Percentiles rank a stretch among this genome's conserved stretches.
Conservation (phyloP, 2,113 vertebrate genomes). For the Cheirogaleus medius region DNA sequence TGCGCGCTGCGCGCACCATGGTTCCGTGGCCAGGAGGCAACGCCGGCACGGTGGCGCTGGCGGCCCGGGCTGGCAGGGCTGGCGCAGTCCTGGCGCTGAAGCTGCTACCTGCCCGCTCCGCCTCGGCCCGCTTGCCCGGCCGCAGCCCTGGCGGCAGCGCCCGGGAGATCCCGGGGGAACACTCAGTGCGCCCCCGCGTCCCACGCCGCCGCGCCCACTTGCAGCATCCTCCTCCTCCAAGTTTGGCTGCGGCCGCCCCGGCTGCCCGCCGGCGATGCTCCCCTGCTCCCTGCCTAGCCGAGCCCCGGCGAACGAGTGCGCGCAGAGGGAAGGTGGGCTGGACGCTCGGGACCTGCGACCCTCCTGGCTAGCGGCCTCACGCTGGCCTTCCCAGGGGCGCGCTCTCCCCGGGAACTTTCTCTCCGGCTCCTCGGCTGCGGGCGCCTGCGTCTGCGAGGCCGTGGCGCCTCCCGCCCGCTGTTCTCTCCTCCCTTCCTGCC, state of each 20-base stretch:
- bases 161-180: not conserved
- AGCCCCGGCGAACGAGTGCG: not conserved
- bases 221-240: conserved; percentile 69
- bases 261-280: not conserved
- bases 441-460: conserved; percentile 70
- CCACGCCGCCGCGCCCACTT: not conserved
- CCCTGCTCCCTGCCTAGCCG: not conserved
- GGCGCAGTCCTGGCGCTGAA: conserved; percentile 44
- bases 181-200: conserved; percentile 24
- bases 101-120: conserved; percentile 29
- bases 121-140: not conserved
- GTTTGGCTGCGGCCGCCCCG: conserved; percentile 32
- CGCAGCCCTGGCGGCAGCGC: not conserved
- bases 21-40: conserved; percentile 49
- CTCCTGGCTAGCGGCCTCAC: not conserved
- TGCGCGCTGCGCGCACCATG: conserved; percentile 71
- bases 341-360: conserved; percentile 3
- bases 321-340: not conserved
- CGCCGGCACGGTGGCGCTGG: conserved; percentile 63
- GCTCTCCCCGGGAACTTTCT: conserved; percentile 80
- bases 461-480: conserved; percentile 51
- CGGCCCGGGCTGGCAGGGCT: conserved; percentile 46
- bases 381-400: not conserved
- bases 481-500: conserved; percentile 40
- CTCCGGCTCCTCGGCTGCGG: conserved; percentile 50